These are phyloP conservation scores for Iphiclides podalirius DNA, from an alignment of 2,888 invertebrate species.

Conservation along the genomic window DNA sequence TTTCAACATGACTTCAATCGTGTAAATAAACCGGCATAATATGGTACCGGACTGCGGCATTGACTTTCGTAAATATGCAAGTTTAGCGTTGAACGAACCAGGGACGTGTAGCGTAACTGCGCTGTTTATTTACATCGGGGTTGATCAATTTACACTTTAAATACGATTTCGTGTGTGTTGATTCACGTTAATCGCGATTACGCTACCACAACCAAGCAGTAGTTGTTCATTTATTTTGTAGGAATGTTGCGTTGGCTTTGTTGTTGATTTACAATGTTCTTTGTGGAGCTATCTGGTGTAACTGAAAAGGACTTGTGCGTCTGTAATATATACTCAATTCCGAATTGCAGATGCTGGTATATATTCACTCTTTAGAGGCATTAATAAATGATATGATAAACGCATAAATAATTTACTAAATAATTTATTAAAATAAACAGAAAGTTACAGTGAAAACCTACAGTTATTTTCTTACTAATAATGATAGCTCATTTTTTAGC, in stretches of 20 bases:
- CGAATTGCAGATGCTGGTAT: too few species aligned
- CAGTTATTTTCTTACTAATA: too few species aligned
- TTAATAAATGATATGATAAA: too few species aligned
- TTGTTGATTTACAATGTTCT: neutral
- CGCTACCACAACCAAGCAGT: conserved; percentile 16
- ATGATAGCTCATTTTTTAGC: too few species aligned
- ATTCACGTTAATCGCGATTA: conserved; percentile 23
- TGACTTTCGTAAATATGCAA: conserved; percentile 11
- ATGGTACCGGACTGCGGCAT: neutral
- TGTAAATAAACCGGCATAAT: conserved; percentile 1
- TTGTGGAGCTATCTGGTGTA: too few species aligned
- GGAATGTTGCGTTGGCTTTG: conserved; percentile 5
- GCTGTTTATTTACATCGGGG: conserved; percentile 15
- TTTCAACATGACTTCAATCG: too few species aligned
- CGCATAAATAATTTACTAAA: too few species aligned
- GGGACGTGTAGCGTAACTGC: neutral
- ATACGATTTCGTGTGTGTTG: conserved; percentile 25
- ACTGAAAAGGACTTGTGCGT: too few species aligned
- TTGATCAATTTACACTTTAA: conserved; percentile 24
- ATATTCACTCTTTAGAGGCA: too few species aligned
- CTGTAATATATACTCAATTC: too few species aligned
- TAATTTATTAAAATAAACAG: too few species aligned
- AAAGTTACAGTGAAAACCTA: too few species aligned
- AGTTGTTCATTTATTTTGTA: conserved; percentile 16
- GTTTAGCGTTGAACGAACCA: conserved; percentile 4